Percentiles rank a stretch among this genome's conserved stretches.
These are phyloP conservation scores for Myocastor coypus DNA, from an alignment of 2,113 vertebrate species.

Conservation along the genomic window DNA sequence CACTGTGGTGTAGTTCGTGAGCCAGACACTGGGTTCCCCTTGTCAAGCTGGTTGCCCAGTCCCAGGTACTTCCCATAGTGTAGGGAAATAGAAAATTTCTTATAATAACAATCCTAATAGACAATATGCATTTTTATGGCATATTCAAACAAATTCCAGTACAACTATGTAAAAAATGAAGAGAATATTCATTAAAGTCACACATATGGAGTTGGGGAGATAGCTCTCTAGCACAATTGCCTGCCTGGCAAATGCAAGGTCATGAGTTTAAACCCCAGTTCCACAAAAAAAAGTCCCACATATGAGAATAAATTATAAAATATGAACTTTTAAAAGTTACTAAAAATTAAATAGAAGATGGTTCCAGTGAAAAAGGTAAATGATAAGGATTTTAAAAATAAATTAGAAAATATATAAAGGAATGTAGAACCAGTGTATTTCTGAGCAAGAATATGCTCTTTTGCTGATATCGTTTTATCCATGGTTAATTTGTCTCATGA, in stretches of 20 bases:
- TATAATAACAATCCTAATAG: neutral
- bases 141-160: neutral
- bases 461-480: neutral
- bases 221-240: too few relatives aligned
- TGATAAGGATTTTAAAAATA: neutral
- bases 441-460: neutral
- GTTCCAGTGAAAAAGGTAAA: neutral
- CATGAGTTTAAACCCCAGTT: too few relatives aligned
- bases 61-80: too few relatives aligned
- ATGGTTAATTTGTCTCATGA: neutral
- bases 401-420: neutral
- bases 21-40: too few relatives aligned
- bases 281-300: neutral
- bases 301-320: slow-evolving; percentile 36
- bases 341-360: slow-evolving; percentile 4
- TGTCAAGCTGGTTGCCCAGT: too few relatives aligned
- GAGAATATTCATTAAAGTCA: neutral
- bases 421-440: neutral
- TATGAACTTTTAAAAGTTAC: neutral
- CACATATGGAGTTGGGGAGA: neutral
- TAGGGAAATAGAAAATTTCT: neutral
- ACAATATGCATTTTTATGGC: neutral
- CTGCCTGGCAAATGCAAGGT: too few relatives aligned
- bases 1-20: too few relatives aligned
- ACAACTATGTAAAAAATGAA: neutral